Evolutionary conservation across 1,140 invertebrate genomes (phyloP).

Genomic region (Drosophila tsacasi): DNA sequence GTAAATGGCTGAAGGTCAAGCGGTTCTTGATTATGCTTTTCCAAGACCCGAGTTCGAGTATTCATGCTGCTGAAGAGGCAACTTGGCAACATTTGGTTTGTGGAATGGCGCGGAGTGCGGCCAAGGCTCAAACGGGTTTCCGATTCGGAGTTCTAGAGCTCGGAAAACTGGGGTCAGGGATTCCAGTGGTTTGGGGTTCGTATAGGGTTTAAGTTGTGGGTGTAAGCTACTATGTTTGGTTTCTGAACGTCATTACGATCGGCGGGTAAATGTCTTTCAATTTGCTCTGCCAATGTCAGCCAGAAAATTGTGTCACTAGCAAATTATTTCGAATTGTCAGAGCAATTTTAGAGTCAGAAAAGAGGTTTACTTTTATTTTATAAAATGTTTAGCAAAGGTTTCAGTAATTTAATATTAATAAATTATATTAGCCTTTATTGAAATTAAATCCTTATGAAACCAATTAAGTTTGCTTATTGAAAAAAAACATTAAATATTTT

Average conservation of each 20-base stretch:
- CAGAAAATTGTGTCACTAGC: slow-evolving; percentile 39
- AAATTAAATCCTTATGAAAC: neutral
- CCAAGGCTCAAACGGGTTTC: slow-evolving; percentile 54
- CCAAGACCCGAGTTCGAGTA: slow-evolving; percentile 11
- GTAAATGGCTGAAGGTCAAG: slow-evolving; percentile 54
- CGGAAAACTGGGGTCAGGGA: slow-evolving; percentile 24
- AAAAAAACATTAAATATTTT: too few species aligned
- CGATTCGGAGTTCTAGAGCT: slow-evolving; percentile 38
- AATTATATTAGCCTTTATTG: too few species aligned
- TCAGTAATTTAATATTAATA: fast-evolving
- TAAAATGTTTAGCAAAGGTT: neutral
- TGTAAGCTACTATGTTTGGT: neutral
- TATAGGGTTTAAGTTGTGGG: slow-evolving; percentile 4
- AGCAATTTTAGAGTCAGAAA: slow-evolving; percentile 21
- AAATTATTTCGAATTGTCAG: slow-evolving; percentile 62
- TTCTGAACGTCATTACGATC: slow-evolving; percentile 24
- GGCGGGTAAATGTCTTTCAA: slow-evolving; percentile 45
- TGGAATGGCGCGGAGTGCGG: slow-evolving; percentile 21
- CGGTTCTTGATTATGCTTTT: slow-evolving; percentile 48
- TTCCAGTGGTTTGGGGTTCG: slow-evolving; percentile 14
- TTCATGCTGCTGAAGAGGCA: slow-evolving; percentile 33
- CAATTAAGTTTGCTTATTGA: neutral
- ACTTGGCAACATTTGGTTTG: slow-evolving; percentile 16
- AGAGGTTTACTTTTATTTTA: neutral
- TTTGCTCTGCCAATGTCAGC: slow-evolving; percentile 50